These are phyloP conservation scores for Scatophagus argus DNA, from an alignment of 2,113 vertebrate genomes.

Conservation along the genomic window DNA sequence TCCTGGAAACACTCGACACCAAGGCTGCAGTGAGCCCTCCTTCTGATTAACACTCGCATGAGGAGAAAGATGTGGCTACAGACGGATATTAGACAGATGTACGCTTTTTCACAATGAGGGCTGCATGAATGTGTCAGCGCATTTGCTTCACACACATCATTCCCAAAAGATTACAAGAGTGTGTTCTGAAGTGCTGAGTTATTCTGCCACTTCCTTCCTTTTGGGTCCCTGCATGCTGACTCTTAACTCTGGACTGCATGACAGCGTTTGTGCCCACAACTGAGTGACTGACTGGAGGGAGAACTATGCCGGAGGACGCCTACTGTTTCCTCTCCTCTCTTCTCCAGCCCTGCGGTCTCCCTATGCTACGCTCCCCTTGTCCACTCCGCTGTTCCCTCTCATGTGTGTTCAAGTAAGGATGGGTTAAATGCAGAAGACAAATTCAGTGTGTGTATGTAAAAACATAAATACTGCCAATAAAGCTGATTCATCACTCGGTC, in stretches of 20 bases:
- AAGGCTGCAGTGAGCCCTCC: conserved; percentile 10
- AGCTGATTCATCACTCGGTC: conserved; percentile 33
- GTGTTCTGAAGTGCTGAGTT: conserved; percentile 4
- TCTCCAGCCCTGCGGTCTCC: conserved; percentile 24
- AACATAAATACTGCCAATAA: too few species aligned
- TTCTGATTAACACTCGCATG: conserved; percentile 20
- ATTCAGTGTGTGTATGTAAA: too few species aligned
- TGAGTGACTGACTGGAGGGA: conserved; percentile 20
- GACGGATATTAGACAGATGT: conserved; percentile 19
- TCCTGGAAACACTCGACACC: conserved; percentile 47
- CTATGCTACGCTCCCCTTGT: not conserved
- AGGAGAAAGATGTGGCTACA: not conserved
- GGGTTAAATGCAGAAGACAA: too few species aligned
- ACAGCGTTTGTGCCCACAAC: conserved; percentile 8
- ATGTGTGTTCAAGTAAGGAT: too few species aligned
- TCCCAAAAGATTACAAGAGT: not conserved
- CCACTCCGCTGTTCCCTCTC: conserved; percentile 16
- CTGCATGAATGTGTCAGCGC: not conserved
- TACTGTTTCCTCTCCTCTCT: not conserved
- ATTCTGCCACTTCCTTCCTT: conserved; percentile 27
- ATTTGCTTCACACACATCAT: conserved; percentile 5
- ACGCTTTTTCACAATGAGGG: not conserved
- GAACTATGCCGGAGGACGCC: not conserved
- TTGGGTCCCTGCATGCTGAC: conserved; percentile 10
- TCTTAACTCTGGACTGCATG: conserved; percentile 6